Evolutionary conservation across 2,888 invertebrate species (phyloP), one percentile per base, ranked within the genome.

Genomic region (Calameuta pallipes): DNA sequence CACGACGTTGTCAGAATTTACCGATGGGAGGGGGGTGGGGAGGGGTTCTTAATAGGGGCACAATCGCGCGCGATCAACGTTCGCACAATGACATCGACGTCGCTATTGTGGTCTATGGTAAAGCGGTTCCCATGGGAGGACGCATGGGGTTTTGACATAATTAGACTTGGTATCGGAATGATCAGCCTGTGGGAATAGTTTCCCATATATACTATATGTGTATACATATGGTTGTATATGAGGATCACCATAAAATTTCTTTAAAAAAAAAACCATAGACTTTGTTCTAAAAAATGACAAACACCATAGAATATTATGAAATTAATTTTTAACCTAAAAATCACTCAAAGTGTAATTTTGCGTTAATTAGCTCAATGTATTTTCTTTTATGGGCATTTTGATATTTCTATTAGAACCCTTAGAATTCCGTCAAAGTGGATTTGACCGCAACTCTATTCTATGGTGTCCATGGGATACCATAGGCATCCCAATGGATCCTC

Each of bases 151-250:
- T 89, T 87, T 86, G 87, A 87, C 88, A 89, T 90, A 90, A 90
- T 90, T 90, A 89, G 88, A 87, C 83, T 81, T 76, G 87, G 85
- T 90, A 90, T 90, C 89, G 89, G 87, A 87, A 88, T 87, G 88
- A 90, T 90, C 90, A 87, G 87, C 88, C 30, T 86, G 86, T 87
- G 88, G 87, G 89, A 89, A 88, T 87, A 81, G 15, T 37, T 37
- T 37, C 37, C 37, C 37, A 13, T 37, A 37, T 37, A 37, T 37
- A 4, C 4, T 37, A 15, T 15, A 37, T 37, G 37, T 69, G 13
- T 79, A 74, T 41, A 70, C 69, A 15, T 75, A 36, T 74, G 75
- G 75, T 37, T 37, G 30, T 69, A 12, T 4, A 15, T 13, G 4
- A 4, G 37, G 37, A 37, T 37, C 37, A 4, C 15, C 4, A 15